Evolutionary conservation across 2,888 invertebrate genomes (phyloP), one percentile per base, ranked within the genome.

Genomic region (Drosophila tanythrix): DNA sequence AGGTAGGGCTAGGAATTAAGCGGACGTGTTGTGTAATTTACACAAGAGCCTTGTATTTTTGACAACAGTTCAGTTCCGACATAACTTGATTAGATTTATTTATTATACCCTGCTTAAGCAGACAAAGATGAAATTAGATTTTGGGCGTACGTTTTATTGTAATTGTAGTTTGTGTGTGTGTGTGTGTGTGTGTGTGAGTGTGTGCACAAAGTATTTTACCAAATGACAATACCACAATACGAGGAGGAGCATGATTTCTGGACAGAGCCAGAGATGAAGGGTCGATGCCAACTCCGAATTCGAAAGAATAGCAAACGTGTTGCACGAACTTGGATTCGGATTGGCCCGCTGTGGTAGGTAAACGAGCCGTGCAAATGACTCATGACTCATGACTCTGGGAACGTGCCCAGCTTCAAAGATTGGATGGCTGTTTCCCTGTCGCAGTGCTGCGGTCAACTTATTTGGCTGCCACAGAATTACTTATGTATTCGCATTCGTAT

Each of bases 151-250:
- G 57, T 57, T 57, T 57, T 57, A 57, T 57, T 31, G 57, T 43
- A 31, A 57, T 48, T 59, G 59, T 51, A 48, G n/a, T 35, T 60
- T 27, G 11, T 25, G 18, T 48, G 6, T 8, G 46, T 31, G 10
- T 10, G 31, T 25, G 18, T 36, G 55, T 29, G 25, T 27, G 55
- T 33, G 13, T 11, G 53, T 25, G 52, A 15, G 21, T 35, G 51
- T 31, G 31, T 33, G 27, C 27, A n/a, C 66, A 64, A 79, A 80
- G 72, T 72, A 79, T 80, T 74, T 80, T 80, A 74, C 78, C 55
- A 82, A 82, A 80, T 79, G 82, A 80, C 82, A 80, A 79, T 82
- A 79, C 69, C 82, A 80, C 71, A 74, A 70, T 61, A 81, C 51
- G 36, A 66, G 52, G 38, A 51, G 29, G 21, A 43, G 57, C 31